Evolutionary conservation across 2,797 vertebrate species (phyloP), one percentile per base, ranked within the genome.

Genomic region (Squalus acanthias): DNA sequence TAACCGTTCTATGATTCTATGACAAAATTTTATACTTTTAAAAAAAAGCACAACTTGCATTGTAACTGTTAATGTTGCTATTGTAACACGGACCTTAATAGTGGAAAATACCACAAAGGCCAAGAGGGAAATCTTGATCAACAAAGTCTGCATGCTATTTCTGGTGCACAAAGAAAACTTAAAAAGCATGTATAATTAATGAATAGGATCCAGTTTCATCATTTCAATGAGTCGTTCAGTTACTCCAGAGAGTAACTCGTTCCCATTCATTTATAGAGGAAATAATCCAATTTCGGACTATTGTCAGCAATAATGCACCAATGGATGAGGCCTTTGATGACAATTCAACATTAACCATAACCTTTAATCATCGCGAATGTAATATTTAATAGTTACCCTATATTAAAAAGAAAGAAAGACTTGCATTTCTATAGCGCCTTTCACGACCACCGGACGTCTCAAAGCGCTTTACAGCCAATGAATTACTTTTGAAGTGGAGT

Each of bases 161-260:
- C 20, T 93, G n/a, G 63, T 93, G n/a, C 63, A 93, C 2, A 69
- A 39, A 46, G 63, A 3, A 46, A 93, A 93, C 63, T 93, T 93
- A 39, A 67, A 93, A 93, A 93, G 63, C 91, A 93, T 67, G 91
- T 93, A 69, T 93, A 93, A 93, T 46, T 93, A 93, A 93, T 93
- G 91, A 93, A 93, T 69, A 5, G 22, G 50, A 93, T 93, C n/a
- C n/a, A 69, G 67, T 46, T 65, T 93, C 63, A 93, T 67, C 65
- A 69, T 22, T 26, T 69, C 91, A 93, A 39, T 39, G 91, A 22
- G 63, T 57, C 29, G 12, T 53, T 89, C 53, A 12, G 53, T 69
- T 93, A 46, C 63, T 46, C n/a, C 5, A 22, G 65, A 39, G 91
- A 46, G 65, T 67, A 93, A 93, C 65, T 10, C 63, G 12, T 69